phyloP scores from a whole-genome alignment of 2,797 vertebrate genomes.

The Alectoris magna region DNA sequence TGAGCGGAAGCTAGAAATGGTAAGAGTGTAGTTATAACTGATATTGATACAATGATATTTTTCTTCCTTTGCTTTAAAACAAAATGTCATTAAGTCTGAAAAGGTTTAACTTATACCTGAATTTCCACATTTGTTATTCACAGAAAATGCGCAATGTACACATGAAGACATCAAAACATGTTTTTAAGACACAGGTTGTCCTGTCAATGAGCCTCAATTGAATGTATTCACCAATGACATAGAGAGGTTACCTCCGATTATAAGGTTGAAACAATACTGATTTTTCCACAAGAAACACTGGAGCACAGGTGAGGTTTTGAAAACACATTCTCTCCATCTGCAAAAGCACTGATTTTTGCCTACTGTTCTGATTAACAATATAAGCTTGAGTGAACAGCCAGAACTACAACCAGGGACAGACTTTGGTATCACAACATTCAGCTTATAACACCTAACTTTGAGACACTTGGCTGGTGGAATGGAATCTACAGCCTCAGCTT shows the following conservation, averaged over 20 bases:
- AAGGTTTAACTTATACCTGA: background rate
- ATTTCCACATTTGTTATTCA: background rate
- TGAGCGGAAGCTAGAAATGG: constrained; percentile 23
- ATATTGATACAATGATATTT: background rate
- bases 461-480: constrained; percentile 14
- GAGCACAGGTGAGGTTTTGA: constrained; percentile 25
- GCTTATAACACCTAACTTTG: constrained; percentile 13
- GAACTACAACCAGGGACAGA: constrained; percentile 14
- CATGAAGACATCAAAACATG: background rate
- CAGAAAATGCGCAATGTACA: background rate
- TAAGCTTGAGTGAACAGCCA: constrained; percentile 26
- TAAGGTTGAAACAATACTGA: background rate
- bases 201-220: background rate
- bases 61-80: background rate
- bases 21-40: constrained; percentile 19
- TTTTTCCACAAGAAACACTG: background rate
- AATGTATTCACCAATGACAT: background rate
- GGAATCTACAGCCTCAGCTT: constrained; percentile 11
- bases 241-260: constrained; percentile 2
- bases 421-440: constrained; percentile 4
- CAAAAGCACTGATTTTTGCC: constrained; percentile 15
- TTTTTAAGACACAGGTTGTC: background rate
- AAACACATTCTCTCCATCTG: constrained; percentile 40
- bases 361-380: constrained; percentile 45
- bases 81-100: background rate